phyloP scores from a whole-genome alignment of 2,888 invertebrate species.

The Macrosiphum euphorbiae region DNA sequence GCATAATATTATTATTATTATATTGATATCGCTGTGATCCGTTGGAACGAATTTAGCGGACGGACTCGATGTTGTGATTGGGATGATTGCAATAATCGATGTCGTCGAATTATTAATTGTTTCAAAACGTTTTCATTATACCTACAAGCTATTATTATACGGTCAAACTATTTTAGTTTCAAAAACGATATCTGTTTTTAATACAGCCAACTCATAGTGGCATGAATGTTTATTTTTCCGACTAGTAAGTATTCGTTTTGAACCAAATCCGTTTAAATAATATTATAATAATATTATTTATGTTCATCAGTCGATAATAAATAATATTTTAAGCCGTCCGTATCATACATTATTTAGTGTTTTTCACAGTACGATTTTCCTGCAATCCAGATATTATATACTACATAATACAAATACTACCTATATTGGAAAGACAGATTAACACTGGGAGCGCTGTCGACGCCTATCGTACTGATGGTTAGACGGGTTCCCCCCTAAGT shows the following conservation, averaged over 20 bases:
- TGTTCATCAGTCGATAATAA: neutral
- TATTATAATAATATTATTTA: neutral
- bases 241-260: neutral
- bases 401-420: too few species aligned
- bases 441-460: too few species aligned
- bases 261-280: neutral
- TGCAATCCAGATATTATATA: neutral
- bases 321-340: neutral
- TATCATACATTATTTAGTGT: neutral
- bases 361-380: neutral
- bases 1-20: neutral
- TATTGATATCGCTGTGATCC: neutral
- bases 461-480: too few species aligned
- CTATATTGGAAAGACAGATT: too few species aligned
- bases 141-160: too few species aligned
- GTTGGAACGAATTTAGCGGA: neutral
- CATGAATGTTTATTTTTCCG: neutral
- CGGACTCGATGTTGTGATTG: slow-evolving; percentile 9
- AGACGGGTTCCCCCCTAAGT: too few species aligned
- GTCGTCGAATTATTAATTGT: neutral
- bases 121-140: neutral
- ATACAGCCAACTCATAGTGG: neutral
- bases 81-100: neutral
- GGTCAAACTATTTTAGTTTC: neutral
- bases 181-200: neutral